Base-by-base conservation (phyloP, 2,888 invertebrate species). In the Axea sp. region DNA sequence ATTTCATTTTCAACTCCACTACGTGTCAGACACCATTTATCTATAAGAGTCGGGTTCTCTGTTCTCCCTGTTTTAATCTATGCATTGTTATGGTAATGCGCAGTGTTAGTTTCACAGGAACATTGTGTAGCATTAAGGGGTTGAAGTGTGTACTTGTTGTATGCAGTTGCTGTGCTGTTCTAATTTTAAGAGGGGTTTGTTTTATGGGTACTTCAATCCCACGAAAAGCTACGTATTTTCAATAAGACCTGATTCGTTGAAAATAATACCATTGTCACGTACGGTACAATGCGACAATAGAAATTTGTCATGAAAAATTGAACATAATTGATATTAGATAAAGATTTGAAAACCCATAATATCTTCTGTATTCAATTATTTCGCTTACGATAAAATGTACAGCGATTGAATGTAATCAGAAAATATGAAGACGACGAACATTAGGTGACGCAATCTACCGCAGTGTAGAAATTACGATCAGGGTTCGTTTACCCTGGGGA, bases 31-130 rank as follows among this genome's bases (percentile, higher is more conserved):
- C 80, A 73, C 64, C 60, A 68, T 72, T 76, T 74, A 62, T 68
- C 65, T 68, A 53, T 62, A 69, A 76, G 72, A 76, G 74, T 60
- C 67, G 67, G 43, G 65, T 28, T 57, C 64, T 72, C 31, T 71
- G 69, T 64, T 69, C 72, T 72, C 75, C 69, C 74, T 74, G 60
- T 76, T 73, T 76, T 73, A 75, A 76, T 75, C 73, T 69, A 80
- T 77, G 78, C 73, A 82, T 84, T 84, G 83, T 83, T 72, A 84
- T 84, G 84, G 78, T 84, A 84, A 84, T 84, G 81, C 82, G 77
- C 81, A 80, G 83, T 83, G 83, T 84, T 84, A 84, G 83, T 84
- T 84, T 84, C 83, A 82, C 78, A 79, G 76, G 77, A 76, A 76
- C 75, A 76, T 67, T 69, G 71, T 76, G 71, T 75, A 67, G 64